A percentile compares a stretch with the other conserved stretches of the same genome.
Conservation (phyloP, 1,140 invertebrate genomes). For the Drosophila ercepeae region DNA sequence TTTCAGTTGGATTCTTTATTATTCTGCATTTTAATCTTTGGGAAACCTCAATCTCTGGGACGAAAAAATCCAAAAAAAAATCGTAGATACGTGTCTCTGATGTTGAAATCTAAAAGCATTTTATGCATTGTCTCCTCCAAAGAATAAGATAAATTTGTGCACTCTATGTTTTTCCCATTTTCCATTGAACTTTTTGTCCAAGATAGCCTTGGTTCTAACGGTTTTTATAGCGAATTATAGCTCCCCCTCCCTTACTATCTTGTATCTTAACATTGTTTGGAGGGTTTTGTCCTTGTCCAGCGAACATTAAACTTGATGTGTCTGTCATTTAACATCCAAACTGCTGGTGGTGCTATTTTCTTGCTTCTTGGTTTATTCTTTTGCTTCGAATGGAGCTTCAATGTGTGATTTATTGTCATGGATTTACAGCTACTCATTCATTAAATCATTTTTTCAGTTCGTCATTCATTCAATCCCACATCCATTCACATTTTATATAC, state of each 20-base stretch:
- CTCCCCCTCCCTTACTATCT: background rate
- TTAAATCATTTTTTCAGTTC: constrained; percentile 39
- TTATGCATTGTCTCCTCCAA: background rate
- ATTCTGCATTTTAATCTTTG: too few relatives aligned
- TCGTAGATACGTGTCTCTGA: too few relatives aligned
- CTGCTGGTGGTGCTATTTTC: constrained; percentile 6
- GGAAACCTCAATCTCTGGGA: too few relatives aligned
- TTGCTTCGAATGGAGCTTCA: constrained; percentile 30
- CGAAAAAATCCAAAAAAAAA: too few relatives aligned
- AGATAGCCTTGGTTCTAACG: constrained; percentile 13
- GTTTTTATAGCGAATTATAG: constrained; percentile 19
- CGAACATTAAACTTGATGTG: constrained; percentile 58
- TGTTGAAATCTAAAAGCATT: background rate
- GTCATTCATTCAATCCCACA: constrained; percentile 37
- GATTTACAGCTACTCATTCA: constrained; percentile 43
- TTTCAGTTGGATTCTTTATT: too few relatives aligned
- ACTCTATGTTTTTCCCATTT: background rate
- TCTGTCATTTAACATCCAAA: constrained; percentile 51
- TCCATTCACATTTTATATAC: constrained; percentile 28
- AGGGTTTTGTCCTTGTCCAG: constrained; percentile 39
- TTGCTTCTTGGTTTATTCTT: background rate
- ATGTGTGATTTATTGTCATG: constrained; percentile 62
- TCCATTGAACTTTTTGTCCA: constrained; percentile 29
- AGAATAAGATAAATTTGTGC: background rate
- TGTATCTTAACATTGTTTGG: constrained; percentile 16